Percentiles rank a stretch among this genome's conserved stretches.
Conservation (phyloP, 2,797 vertebrate species). For the Tokudaia tokunoshimensis region DNA sequence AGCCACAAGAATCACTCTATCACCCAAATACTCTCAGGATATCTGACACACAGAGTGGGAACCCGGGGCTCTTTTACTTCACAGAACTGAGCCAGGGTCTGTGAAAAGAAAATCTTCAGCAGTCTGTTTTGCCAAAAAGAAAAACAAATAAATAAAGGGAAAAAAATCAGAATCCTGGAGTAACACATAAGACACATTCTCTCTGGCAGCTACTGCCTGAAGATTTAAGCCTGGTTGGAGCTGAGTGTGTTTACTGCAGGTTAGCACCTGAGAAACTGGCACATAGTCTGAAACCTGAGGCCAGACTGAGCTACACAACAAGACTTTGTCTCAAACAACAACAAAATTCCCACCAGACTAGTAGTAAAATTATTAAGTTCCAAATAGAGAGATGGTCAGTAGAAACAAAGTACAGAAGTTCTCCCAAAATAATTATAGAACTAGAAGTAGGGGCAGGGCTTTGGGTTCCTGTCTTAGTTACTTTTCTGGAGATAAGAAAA, state of each 20-base stretch:
- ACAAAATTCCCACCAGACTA: neutral
- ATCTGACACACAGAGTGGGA: neutral
- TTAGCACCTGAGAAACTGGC: neutral
- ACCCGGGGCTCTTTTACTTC: neutral
- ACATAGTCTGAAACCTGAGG: neutral
- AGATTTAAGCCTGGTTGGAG: neutral
- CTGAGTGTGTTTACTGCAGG: neutral
- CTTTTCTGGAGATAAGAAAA: neutral
- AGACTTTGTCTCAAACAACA: neutral
- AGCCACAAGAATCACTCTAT: constrained; percentile 78
- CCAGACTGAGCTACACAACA: neutral
- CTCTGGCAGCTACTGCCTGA: constrained; percentile 29
- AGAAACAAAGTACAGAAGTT: constrained; percentile 8
- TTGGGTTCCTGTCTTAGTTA: neutral
- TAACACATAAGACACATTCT: neutral
- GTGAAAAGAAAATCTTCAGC: constrained; percentile 46
- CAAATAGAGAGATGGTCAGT: neutral
- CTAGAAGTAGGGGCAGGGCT: neutral
- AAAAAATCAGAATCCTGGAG: constrained; percentile 22
- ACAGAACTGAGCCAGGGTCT: neutral
- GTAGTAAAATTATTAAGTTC: constrained; percentile 40
- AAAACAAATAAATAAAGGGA: neutral
- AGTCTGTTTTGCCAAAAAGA: constrained; percentile 32
- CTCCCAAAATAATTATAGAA: neutral
- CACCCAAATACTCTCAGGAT: constrained; percentile 52